These are phyloP conservation scores for Ondatra zibethicus DNA, from an alignment of 2,113 vertebrate species.

Conservation along the genomic window DNA sequence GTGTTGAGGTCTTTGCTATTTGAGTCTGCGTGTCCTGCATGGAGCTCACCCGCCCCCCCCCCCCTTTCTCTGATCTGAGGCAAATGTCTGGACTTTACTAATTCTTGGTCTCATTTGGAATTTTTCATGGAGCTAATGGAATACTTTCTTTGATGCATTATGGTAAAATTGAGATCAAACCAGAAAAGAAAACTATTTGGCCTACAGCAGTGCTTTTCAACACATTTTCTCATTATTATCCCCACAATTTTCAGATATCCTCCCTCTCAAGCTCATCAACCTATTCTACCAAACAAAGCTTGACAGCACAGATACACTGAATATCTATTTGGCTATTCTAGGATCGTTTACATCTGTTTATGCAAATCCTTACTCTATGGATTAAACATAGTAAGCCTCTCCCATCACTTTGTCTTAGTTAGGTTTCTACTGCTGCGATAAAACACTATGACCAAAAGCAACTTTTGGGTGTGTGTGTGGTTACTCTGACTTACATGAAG, in stretches of 20 bases:
- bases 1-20: background rate
- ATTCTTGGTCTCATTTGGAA: background rate
- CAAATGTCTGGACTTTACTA: background rate
- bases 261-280: background rate
- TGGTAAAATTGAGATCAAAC: constrained; percentile 32
- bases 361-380: background rate
- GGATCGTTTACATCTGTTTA: background rate
- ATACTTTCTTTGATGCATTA: background rate
- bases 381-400: background rate
- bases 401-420: background rate
- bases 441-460: background rate
- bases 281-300: background rate
- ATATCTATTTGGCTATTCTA: background rate
- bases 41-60: background rate
- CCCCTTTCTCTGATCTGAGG: background rate
- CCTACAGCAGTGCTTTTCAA: background rate
- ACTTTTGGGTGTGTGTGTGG: background rate
- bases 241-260: background rate
- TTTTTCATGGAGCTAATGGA: constrained; percentile 38
- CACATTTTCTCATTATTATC: background rate
- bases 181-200: background rate
- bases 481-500: background rate
- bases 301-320: background rate
- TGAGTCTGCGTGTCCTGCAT: background rate
- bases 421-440: background rate